phyloP scores from a whole-genome alignment of 2,113 vertebrate species.

The Zosterops pallidus region DNA sequence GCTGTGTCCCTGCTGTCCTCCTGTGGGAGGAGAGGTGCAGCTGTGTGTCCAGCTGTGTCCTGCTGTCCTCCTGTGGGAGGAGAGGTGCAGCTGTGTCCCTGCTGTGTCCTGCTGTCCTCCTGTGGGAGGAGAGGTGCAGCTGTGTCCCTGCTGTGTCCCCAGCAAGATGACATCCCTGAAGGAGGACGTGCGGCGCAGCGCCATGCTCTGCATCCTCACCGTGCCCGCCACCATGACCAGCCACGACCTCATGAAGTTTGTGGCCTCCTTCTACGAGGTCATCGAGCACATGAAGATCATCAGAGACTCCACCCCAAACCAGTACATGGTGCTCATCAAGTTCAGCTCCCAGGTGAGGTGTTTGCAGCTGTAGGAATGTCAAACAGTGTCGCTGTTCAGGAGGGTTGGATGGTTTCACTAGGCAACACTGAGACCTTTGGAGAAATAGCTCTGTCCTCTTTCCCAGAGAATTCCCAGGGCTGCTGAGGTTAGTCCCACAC shows the following conservation, averaged over 20 bases:
- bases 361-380: background rate
- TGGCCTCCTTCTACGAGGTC: slow-evolving; percentile 93
- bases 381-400: background rate
- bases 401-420: background rate
- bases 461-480: background rate
- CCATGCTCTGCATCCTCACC: slow-evolving; percentile 96
- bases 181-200: slow-evolving; percentile 89
- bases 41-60: background rate
- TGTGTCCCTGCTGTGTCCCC: slow-evolving; percentile 50
- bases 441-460: background rate
- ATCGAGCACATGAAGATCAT: slow-evolving; percentile 99
- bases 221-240: slow-evolving; percentile 97
- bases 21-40: background rate
- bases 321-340: slow-evolving; percentile 98
- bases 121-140: background rate
- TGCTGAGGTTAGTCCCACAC: background rate
- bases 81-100: background rate
- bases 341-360: slow-evolving; percentile 85
- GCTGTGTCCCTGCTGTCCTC: background rate
- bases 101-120: background rate
- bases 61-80: no score
- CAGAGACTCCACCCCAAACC: slow-evolving; percentile 94
- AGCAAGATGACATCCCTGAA: slow-evolving; percentile 98
- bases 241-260: slow-evolving; percentile 98
- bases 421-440: accelerated